Evolutionary conservation across 2,888 invertebrate genomes (phyloP).

Genomic region (Trissonchulus sp.): DNA sequence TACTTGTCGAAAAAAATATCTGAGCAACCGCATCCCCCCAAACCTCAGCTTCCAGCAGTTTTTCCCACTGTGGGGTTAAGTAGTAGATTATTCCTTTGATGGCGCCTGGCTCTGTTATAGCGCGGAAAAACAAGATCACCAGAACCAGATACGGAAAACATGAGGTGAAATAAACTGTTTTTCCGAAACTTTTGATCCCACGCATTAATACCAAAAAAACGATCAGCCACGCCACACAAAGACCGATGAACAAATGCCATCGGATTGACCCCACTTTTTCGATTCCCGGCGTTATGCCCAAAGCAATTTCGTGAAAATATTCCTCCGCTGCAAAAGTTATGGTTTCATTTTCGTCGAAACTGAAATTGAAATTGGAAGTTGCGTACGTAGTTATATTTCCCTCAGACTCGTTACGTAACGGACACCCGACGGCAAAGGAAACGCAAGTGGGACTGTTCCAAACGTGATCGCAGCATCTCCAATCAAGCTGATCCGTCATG

Average conservation of each 20-base stretch:
- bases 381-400: neutral
- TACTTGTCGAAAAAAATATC: slow-evolving; percentile 36
- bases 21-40: slow-evolving; percentile 48
- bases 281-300: slow-evolving; percentile 26
- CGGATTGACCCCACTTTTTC: slow-evolving; percentile 26
- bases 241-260: slow-evolving; percentile 28
- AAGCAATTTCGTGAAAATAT: slow-evolving; percentile 32
- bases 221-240: slow-evolving; percentile 33
- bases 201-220: slow-evolving; percentile 34
- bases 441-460: slow-evolving; percentile 53
- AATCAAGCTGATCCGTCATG: slow-evolving; percentile 54
- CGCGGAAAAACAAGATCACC: slow-evolving; percentile 27
- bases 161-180: slow-evolving; percentile 35
- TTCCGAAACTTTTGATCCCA: slow-evolving; percentile 34
- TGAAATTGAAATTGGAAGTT: slow-evolving; percentile 3
- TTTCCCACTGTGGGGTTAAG: slow-evolving; percentile 44
- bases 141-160: slow-evolving; percentile 35
- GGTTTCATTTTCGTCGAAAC: slow-evolving; percentile 6
- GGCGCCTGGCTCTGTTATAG: slow-evolving; percentile 44
- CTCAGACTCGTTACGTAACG: neutral
- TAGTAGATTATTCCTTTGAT: slow-evolving; percentile 44
- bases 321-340: slow-evolving; percentile 32
- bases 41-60: slow-evolving; percentile 36
- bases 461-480: slow-evolving; percentile 55
- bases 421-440: slow-evolving; percentile 24